Conservation (phyloP, 1,140 invertebrate species). For the Caenorhabditis briggsae region DNA sequence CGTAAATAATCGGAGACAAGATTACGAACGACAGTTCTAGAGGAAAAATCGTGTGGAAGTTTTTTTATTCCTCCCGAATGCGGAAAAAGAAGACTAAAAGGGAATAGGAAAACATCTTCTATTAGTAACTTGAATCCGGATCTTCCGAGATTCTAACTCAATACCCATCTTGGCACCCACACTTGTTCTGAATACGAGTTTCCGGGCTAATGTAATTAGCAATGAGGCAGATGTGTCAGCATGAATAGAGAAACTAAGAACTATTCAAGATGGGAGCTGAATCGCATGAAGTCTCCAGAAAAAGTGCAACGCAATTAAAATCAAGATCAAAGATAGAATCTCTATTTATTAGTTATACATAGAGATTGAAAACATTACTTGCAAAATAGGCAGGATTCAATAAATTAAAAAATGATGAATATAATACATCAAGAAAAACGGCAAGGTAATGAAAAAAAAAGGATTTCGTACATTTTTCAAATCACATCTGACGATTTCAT, state of each 20-base stretch:
- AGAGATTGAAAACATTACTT: not conserved
- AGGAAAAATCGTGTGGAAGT: not conserved
- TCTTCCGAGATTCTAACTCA: constrained; percentile 18
- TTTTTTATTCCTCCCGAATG: too few species aligned
- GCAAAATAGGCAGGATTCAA: not conserved
- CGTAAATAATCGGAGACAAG: constrained; percentile 28
- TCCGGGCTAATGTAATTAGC: constrained; percentile 38
- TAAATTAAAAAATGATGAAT: too few species aligned
- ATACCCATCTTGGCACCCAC: not conserved
- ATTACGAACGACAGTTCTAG: not conserved
- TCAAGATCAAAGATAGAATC: constrained; percentile 18
- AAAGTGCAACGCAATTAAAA: constrained; percentile 26
- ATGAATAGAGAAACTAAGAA: not conserved
- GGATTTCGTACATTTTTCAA: too few species aligned
- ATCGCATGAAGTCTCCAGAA: not conserved
- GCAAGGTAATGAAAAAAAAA: too few species aligned
- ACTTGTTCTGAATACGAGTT: constrained; percentile 38
- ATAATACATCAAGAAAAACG: too few species aligned
- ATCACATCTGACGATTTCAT: too few species aligned
- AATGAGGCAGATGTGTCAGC: constrained; percentile 39
- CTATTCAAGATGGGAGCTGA: not conserved
- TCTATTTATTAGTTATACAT: not conserved
- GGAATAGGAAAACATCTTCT: not conserved
- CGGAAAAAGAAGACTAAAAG: not conserved
- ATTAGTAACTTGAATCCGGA: not conserved